These are phyloP conservation scores for Oreocharis arfaki DNA, from an alignment of 2,113 vertebrate genomes.

Conservation along the genomic window DNA sequence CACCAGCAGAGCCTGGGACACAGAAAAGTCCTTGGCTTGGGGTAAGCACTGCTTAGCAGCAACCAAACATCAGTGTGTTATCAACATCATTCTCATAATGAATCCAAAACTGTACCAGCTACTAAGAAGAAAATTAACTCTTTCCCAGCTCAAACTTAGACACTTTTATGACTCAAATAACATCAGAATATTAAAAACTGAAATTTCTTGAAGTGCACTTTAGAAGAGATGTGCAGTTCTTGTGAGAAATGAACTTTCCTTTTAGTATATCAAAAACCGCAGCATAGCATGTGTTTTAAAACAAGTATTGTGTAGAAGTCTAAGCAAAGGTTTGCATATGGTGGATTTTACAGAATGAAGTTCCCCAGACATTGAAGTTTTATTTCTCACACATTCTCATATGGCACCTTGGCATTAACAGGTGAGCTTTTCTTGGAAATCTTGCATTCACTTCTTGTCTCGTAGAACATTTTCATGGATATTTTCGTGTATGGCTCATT, in stretches of 20 bases:
- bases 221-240: neutral
- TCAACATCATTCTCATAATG: neutral
- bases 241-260: neutral
- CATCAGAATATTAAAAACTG: neutral
- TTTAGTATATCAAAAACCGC: neutral
- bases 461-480: neutral
- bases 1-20: neutral
- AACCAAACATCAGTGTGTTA: neutral
- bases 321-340: neutral
- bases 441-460: neutral
- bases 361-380: neutral
- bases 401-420: neutral
- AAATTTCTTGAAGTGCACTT: neutral
- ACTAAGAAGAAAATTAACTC: neutral
- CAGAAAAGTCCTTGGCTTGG: neutral
- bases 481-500: neutral
- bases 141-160: neutral
- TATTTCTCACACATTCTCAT: neutral
- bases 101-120: neutral
- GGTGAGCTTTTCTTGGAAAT: neutral
- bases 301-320: neutral
- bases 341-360: neutral
- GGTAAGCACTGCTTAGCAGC: neutral
- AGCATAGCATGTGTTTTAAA: neutral
- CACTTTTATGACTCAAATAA: neutral